Evolutionary conservation across 2,113 vertebrate genomes (phyloP), one percentile per base, ranked within the genome.

Genomic region (Pipa parva): DNA sequence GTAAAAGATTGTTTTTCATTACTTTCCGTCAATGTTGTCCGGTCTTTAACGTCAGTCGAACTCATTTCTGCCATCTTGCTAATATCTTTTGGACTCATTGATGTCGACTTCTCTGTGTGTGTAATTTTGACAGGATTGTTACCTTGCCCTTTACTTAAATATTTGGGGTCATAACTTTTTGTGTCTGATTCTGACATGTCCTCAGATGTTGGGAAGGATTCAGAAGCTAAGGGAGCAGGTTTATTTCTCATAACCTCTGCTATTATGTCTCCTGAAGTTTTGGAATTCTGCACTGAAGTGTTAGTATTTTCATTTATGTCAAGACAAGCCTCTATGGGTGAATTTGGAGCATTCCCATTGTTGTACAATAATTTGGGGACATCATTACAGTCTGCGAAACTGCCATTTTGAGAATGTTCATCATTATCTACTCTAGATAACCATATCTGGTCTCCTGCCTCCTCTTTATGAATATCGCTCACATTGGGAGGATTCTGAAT

Each of bases 1-100:
- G 26, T 26, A 60, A 37, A 7, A 15, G 63, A 63, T n/a, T 33
- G 56, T 6, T 27, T 72, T 26, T 50, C 58, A 39, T 70, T 52
- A 51, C 7, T 68, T 51, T 42, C 13, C 15, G 27, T 9, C 13
- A 4, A 5, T 27, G 13, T 48, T 28, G 11, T 61, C 0, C 5
- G 51, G 50, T 29, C 11, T 3, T 51, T 42, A 31, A 25, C 17
- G 3, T 31, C 5, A 0, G 1, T 3, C 7, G 52, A 39, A 5
- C 13, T 39, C 0, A 0, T 36, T 20, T 0, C 24, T 5, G n/a
- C 15, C 11, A 31, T 55, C 48, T 0, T 11, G 15, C 29, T 24
- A 5, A 3, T 33, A 51, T 49, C 51, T 12, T 26, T 42, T 58
- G 59, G 54, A 65, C 26, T 54, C 58, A 26, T 29, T 17, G 63